A percentile compares a stretch with the other conserved stretches of the same genome.
These are phyloP conservation scores for Euproctis similis DNA, from an alignment of 2,888 invertebrate genomes.

Conservation along the genomic window DNA sequence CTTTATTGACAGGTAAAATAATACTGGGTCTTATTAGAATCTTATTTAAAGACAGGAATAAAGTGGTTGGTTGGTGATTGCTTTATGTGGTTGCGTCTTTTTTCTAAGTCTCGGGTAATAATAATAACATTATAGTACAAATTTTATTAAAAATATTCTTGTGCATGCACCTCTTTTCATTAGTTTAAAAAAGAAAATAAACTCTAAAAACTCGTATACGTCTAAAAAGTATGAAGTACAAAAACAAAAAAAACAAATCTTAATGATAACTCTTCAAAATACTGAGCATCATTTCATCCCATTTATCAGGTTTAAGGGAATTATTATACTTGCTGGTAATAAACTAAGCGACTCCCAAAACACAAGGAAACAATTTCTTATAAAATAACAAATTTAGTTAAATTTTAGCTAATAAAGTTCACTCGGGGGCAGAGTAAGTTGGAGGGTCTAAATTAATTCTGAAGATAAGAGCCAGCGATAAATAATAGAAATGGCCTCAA, in stretches of 20 bases:
- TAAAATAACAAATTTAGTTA: slow-evolving; percentile 33
- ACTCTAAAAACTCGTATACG: no score
- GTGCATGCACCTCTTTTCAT: no score
- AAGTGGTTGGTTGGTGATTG: no score
- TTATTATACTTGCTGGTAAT: slow-evolving; percentile 1
- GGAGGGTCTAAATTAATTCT: slow-evolving; percentile 45
- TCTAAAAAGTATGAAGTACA: background rate
- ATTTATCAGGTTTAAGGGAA: background rate
- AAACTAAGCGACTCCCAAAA: slow-evolving; percentile 4
- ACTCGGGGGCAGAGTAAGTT: slow-evolving; percentile 33
- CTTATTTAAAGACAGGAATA: no score
- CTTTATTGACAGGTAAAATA: no score
- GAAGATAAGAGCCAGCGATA: slow-evolving; percentile 39
- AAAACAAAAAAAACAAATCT: background rate
- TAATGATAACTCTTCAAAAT: background rate
- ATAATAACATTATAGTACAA: no score
- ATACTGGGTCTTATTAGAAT: no score
- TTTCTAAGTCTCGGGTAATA: no score
- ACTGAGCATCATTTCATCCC: no score
- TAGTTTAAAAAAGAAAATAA: no score
- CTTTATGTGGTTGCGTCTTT: no score
- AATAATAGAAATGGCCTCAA: slow-evolving; percentile 34
- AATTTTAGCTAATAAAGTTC: slow-evolving; percentile 39
- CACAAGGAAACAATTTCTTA: slow-evolving; percentile 14
- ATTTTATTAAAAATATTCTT: no score